Conservation (phyloP, 2,797 vertebrate species). For the Arnoldichthys spilopterus region DNA sequence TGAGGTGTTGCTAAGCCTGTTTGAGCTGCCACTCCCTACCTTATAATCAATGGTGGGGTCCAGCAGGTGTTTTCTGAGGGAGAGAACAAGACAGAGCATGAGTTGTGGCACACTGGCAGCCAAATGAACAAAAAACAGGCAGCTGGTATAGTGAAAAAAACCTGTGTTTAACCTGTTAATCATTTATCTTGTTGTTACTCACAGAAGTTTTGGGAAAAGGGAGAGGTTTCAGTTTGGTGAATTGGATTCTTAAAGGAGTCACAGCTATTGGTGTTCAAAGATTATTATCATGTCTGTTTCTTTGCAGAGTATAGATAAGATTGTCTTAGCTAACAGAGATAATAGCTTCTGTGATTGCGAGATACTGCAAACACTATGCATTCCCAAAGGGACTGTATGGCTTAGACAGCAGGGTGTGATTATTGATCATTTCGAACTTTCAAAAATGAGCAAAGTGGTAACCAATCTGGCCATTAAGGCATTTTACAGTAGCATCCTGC, state of each 20-base stretch:
- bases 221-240: conserved; percentile 3
- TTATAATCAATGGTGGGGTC: conserved; percentile 71
- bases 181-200: not conserved
- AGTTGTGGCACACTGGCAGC: not conserved
- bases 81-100: conserved; percentile 36
- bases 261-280: not conserved
- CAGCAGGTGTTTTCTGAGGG: conserved; percentile 73
- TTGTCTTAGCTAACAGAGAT: not conserved
- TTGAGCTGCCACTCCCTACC: conserved; percentile 63
- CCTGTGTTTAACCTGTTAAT: conserved; percentile 32
- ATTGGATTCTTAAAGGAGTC: not conserved
- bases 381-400: not conserved
- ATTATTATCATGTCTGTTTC: not conserved
- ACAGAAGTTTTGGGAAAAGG: not conserved
- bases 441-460: not conserved
- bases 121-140: conserved; percentile 15
- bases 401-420: not conserved
- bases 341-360: not conserved
- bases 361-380: not conserved
- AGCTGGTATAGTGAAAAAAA: not conserved
- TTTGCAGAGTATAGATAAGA: conserved; percentile 1
- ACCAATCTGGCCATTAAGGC: not conserved
- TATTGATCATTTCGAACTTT: not conserved
- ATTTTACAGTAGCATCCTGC: not conserved
- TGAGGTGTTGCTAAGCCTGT: conserved; percentile 1